Conservation (phyloP, 2,888 invertebrate species). For the Scaptodrosophila latifasciaeformis region DNA sequence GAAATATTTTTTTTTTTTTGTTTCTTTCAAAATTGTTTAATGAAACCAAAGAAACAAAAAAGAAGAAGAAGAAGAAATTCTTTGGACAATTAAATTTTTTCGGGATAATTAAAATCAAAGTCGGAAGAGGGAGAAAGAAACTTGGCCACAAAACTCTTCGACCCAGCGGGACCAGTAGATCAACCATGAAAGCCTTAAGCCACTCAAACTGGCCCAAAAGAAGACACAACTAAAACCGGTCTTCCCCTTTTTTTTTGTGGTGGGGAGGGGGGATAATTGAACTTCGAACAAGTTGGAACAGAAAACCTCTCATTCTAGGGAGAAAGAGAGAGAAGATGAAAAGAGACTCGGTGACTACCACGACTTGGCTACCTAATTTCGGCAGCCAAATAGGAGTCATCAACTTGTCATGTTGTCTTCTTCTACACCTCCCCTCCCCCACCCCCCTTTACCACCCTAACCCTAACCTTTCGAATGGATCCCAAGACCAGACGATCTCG, state of each 20-base stretch:
- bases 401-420: slow-evolving; percentile 4
- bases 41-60: background rate
- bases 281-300: slow-evolving; percentile 5
- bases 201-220: slow-evolving; percentile 11
- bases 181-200: background rate
- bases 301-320: no score
- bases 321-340: no score
- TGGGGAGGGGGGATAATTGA: no score
- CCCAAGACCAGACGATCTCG: no score
- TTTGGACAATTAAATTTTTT: no score
- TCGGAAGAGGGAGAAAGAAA: background rate
- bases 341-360: background rate
- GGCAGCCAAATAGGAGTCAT: slow-evolving; percentile 3
- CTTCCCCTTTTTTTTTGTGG: no score
- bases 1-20: no score
- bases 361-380: slow-evolving; percentile 6
- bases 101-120: no score
- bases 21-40: no score
- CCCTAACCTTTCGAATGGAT: no score
- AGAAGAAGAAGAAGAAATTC: background rate
- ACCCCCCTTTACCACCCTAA: no score
- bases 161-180: background rate
- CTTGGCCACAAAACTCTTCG: background rate
- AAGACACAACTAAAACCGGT: background rate
- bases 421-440: no score